A percentile compares a stretch with the other conserved stretches of the same genome.
Conservation (phyloP, 2,113 vertebrate species). For the Grus americana region DNA sequence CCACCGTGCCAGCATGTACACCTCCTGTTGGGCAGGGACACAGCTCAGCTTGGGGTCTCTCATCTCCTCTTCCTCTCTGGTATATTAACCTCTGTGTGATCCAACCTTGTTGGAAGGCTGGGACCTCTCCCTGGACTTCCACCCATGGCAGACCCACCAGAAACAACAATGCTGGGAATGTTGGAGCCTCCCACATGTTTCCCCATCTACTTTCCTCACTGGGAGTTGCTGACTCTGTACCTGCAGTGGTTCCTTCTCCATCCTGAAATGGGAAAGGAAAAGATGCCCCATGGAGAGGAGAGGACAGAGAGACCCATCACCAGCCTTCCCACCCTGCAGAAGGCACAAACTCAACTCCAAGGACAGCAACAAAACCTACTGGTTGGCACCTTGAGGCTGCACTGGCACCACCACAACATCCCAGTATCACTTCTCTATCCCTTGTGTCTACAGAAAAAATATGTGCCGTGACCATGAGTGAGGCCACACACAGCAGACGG, state of each 20-base stretch:
- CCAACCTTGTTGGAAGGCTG: background rate
- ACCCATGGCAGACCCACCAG: background rate
- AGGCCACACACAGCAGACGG: background rate
- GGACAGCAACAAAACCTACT: background rate
- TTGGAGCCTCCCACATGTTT: background rate
- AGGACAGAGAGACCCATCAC: background rate
- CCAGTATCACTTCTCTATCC: background rate
- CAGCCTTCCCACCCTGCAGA: background rate
- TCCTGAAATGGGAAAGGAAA: background rate
- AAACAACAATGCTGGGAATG: background rate
- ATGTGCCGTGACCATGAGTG: background rate
- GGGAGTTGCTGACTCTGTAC: background rate
- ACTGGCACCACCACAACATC: background rate
- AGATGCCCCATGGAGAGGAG: fast-evolving
- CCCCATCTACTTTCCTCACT: background rate
- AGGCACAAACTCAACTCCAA: background rate
- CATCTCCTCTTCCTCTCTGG: background rate
- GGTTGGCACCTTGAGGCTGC: background rate
- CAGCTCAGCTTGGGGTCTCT: fast-evolving
- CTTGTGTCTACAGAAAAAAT: background rate
- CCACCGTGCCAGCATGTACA: background rate
- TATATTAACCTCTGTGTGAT: background rate
- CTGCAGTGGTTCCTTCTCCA: background rate
- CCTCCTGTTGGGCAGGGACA: background rate
- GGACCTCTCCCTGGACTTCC: background rate